Evolutionary conservation across 2,797 vertebrate species (phyloP), one percentile per base, ranked within the genome.

Genomic region (Oceanodroma leucorhoa): DNA sequence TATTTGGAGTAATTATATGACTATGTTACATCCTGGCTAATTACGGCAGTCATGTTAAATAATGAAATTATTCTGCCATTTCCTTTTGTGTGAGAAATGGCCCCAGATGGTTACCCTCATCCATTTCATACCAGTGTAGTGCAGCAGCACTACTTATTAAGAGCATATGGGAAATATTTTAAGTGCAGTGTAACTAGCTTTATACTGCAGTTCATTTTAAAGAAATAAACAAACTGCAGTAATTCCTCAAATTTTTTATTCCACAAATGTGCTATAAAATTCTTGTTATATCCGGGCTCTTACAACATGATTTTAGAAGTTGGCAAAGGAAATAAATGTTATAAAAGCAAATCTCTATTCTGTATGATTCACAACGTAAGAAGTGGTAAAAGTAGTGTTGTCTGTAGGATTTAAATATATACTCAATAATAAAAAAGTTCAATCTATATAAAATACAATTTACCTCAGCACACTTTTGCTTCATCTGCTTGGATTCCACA

Each of bases 181-280:
- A 89, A 86, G 89, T 62, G 13, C 34, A 23, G 51, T 69, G 50
- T 92, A 94, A 90, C 88, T 61, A 46, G 64, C 92, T 97, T 97
- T 96, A 94, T 94, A 77, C 75, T 83, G 60, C 96, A 94, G 93
- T 80, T 97, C 41, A 83, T 95, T 96, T 96, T 95, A 96, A 96
- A 92, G 81, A 97, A 97, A 94, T 95, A 97, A 96, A 94, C 93
- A 93, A 96, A 90, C 85, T 90, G 65, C 88, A 90, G 57, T 85
- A 93, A 97, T 96, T 96, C 91, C 64, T 92, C 73, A 76, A 36
- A 91, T 96, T 94, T 91, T 96, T 96, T 83, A 89, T 89, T 91
- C 76, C 91, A 72, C 90, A 95, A 94, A 77, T 78, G 65, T 83
- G 95, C 94, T 95, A 90, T 97, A 96, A 97, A 95, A 77, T 93